Evolutionary conservation across 2,113 vertebrate genomes (phyloP).

Genomic region (Steatornis caripensis): DNA sequence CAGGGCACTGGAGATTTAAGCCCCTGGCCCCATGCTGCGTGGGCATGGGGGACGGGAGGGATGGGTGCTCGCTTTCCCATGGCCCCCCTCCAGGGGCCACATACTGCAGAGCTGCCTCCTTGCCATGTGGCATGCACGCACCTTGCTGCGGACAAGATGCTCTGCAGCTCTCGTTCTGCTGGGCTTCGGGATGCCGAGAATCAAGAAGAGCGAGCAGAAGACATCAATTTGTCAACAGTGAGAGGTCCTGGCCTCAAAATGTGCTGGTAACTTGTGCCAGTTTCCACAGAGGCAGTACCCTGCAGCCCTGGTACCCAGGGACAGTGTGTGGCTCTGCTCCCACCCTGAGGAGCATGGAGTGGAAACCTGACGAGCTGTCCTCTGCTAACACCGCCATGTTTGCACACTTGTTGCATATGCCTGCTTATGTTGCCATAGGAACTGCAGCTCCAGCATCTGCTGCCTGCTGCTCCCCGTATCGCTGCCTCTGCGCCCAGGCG

Average conservation of each 20-base stretch:
- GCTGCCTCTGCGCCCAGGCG: neutral
- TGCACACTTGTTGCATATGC: neutral
- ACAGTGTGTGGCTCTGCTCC: fast-evolving
- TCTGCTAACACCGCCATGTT: neutral
- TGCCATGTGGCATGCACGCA: fast-evolving
- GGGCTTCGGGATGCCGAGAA: neutral
- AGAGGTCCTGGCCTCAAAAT: fast-evolving
- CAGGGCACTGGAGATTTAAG: neutral
- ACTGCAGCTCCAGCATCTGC: conserved; percentile 12
- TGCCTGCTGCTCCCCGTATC: neutral
- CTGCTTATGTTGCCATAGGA: neutral
- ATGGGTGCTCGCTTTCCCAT: neutral
- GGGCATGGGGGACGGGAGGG: neutral
- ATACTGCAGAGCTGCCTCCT: neutral
- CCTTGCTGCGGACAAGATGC: neutral
- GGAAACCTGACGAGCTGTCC: neutral
- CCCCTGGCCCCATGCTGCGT: fast-evolving
- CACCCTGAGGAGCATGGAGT: neutral
- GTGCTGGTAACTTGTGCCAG: neutral
- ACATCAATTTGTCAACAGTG: neutral
- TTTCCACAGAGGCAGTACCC: neutral
- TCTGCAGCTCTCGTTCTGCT: neutral
- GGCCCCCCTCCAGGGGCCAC: neutral
- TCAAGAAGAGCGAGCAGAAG: neutral
- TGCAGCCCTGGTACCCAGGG: neutral